Evolutionary conservation across 2,888 invertebrate genomes (phyloP).

Genomic region (Drosophila ezoana): DNA sequence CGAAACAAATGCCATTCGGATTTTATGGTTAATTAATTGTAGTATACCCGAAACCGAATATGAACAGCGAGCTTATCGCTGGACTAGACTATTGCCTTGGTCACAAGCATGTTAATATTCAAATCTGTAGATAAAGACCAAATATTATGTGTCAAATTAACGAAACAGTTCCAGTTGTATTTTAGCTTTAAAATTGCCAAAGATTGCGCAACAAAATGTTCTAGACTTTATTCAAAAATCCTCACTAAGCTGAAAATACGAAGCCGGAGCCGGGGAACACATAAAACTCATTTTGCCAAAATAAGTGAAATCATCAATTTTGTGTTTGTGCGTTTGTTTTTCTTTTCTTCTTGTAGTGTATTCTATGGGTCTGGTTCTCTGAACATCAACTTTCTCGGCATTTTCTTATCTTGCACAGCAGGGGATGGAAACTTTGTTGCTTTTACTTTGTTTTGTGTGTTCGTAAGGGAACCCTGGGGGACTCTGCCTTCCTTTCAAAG

Average conservation of each 20-base stretch:
- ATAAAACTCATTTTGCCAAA: conserved; percentile 69
- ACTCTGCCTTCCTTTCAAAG: conserved; percentile 41
- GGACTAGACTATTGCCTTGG: conserved; percentile 7
- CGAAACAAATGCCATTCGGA: conserved; percentile 18
- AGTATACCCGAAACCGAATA: not conserved
- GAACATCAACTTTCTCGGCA: conserved; percentile 35
- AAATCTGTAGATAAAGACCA: conserved; percentile 15
- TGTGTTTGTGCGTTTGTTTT: conserved; percentile 24
- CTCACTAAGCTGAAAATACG: conserved; percentile 17
- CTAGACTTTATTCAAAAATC: conserved; percentile 13
- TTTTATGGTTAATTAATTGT: conserved; percentile 57
- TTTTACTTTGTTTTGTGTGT: conserved; percentile 42
- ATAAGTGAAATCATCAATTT: conserved; percentile 80
- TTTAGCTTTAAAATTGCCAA: conserved; percentile 14
- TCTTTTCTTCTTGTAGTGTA: conserved; percentile 14
- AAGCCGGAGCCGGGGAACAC: conserved; percentile 10
- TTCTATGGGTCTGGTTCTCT: conserved; percentile 22
- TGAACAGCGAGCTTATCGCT: conserved; percentile 8
- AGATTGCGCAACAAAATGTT: not conserved
- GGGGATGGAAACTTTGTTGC: conserved; percentile 70
- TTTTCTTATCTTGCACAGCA: conserved; percentile 54
- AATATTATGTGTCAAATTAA: not conserved
- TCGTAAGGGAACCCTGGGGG: conserved; percentile 38
- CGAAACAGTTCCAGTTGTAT: not conserved
- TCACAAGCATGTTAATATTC: conserved; percentile 14